phyloP scores from a whole-genome alignment of 2,113 vertebrate species.

The Nothoprocta perdicaria region DNA sequence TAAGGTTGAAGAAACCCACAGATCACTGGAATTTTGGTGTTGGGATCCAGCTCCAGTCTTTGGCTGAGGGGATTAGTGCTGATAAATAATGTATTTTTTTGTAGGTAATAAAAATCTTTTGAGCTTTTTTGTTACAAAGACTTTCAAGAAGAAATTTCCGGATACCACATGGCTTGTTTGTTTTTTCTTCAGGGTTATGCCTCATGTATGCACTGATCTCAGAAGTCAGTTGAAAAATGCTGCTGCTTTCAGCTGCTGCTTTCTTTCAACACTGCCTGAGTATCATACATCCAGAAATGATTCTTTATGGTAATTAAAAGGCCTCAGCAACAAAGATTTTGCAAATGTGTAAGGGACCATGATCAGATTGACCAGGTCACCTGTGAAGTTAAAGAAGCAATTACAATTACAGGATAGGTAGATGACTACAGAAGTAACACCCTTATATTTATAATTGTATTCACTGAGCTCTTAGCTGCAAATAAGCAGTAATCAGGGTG shows the following conservation, averaged over 20 bases:
- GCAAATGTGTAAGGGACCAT: neutral
- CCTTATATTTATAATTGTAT: neutral
- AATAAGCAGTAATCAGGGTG: neutral
- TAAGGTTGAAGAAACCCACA: neutral
- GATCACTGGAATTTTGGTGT: neutral
- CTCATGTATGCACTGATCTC: neutral
- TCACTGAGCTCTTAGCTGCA: neutral
- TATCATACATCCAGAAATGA: neutral
- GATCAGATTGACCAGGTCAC: neutral
- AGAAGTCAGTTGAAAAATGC: conserved; percentile 1
- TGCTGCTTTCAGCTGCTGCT: conserved; percentile 5
- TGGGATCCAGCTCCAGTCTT: neutral
- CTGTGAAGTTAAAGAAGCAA: neutral
- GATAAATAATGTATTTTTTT: neutral
- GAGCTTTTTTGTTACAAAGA: neutral
- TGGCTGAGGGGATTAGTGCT: neutral
- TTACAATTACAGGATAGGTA: neutral
- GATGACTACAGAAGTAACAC: neutral
- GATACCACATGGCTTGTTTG: neutral
- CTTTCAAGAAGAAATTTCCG: neutral
- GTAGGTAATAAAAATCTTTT: conserved; percentile 1
- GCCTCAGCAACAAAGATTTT: neutral
- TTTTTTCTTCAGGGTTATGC: neutral
- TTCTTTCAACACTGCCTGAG: neutral
- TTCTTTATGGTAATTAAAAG: neutral